Evolutionary conservation across 2,797 vertebrate genomes (phyloP), one percentile per base, ranked within the genome.

Genomic region (Acrossocheilus wenchowensis): DNA sequence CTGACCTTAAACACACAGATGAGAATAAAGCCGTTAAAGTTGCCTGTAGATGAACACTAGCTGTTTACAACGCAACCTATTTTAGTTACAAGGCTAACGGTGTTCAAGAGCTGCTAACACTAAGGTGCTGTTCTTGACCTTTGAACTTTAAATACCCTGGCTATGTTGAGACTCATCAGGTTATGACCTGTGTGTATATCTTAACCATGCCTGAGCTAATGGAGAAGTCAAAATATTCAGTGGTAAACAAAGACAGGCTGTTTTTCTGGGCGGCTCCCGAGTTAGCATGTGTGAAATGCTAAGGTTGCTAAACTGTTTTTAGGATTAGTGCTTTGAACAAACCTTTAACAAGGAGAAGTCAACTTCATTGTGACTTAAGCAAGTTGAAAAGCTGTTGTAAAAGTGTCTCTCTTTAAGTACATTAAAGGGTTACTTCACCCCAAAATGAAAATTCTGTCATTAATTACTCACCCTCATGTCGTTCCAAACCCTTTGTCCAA

Each of bases 41-140:
- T 41, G 50, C 8, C 15, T 26, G 45, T 69, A 52, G 69, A 72
- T 82, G 9, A 82, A 71, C 66, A 69, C 64, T 48, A 43, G 52
- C 19, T 57, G 36, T 78, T 57, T 60, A 41, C 34, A 15, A 17
- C 12, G 2, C 34, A n/a, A 41, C 34, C 34, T 82, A 82, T 57
- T 82, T 82, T 26, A 54, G 66, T 17, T 57, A 41, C 68, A 41
- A 69, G 50, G 50, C 50, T 57, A 57, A 45, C 36, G 0, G 12
- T 54, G 45, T 78, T 57, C 5, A 17, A 52, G 21, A n/a, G 15
- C 68, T 60, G 36, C 23, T 30, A 73, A 72, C 39, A 73, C 39
- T 60, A 6, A 82, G n/a, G 23, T 34, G 68, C 30, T 57, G 34
- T n/a, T 82, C 68, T 45, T 73, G 52, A 73, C 17, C 39, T 73